Evolutionary conservation across 2,888 invertebrate species (phyloP).

Genomic region (Acleris sparsana): DNA sequence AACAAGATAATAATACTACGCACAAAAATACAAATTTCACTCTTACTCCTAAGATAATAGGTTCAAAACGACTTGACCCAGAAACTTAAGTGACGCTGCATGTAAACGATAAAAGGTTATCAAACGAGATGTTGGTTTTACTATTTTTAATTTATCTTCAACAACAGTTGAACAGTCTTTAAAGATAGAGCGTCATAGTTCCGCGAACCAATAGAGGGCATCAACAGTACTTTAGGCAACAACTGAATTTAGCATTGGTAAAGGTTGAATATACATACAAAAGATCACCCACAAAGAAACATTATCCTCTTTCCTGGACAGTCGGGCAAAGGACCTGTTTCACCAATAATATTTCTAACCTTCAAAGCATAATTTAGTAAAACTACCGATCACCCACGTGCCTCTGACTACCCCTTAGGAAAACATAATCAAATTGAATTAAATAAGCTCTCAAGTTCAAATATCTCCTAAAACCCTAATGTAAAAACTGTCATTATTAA

Average conservation of each 20-base stretch:
- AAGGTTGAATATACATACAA: too few relatives aligned
- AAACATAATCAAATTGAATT: neutral
- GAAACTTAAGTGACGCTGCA: neutral
- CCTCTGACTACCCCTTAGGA: slow-evolving; percentile 15
- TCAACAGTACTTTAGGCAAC: too few relatives aligned
- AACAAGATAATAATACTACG: slow-evolving; percentile 5
- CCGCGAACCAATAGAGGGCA: too few relatives aligned
- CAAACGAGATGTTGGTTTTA: slow-evolving; percentile 18
- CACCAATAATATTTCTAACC: too few relatives aligned
- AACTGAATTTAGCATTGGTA: too few relatives aligned
- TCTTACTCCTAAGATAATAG: slow-evolving; percentile 2
- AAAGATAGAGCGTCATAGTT: too few relatives aligned
- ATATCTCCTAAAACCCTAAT: too few relatives aligned
- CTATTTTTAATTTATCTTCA: slow-evolving; percentile 28
- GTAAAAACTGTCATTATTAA: neutral
- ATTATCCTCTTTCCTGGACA: too few relatives aligned
- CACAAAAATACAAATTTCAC: neutral
- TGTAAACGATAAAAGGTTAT: slow-evolving; percentile 31
- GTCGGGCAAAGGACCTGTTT: too few relatives aligned
- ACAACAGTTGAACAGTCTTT: slow-evolving; percentile 5
- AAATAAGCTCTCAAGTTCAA: too few relatives aligned
- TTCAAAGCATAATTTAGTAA: neutral
- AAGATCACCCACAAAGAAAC: too few relatives aligned
- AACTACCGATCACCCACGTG: neutral
- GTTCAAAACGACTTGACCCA: neutral